phyloP scores from a whole-genome alignment of 2,113 vertebrate genomes.

The Caracal caracal region DNA sequence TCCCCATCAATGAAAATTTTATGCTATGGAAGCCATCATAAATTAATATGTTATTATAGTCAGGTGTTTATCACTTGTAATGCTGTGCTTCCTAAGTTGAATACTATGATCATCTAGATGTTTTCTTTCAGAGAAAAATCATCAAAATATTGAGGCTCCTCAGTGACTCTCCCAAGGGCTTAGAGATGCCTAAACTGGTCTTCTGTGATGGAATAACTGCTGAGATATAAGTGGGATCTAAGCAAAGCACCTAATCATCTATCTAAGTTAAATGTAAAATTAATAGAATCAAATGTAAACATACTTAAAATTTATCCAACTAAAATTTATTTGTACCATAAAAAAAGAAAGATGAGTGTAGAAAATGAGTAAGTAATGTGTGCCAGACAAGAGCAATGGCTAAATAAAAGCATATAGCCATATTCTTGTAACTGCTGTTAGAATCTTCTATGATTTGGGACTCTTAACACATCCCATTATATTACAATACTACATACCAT shows the following conservation, averaged over 20 bases:
- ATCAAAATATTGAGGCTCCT: constrained; percentile 34
- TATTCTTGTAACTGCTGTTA: constrained; percentile 33
- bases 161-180: constrained; percentile 8
- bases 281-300: constrained; percentile 24
- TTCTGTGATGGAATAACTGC: constrained; percentile 32
- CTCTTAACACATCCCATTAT: not conserved
- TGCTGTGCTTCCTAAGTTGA: constrained; percentile 26
- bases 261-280: constrained; percentile 42
- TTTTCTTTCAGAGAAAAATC: constrained; percentile 42
- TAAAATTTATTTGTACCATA: constrained; percentile 7
- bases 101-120: not conserved
- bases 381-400: not conserved
- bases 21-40: not conserved
- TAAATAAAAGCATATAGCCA: not conserved
- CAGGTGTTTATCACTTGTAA: constrained; percentile 21
- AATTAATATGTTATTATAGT: constrained; percentile 14
- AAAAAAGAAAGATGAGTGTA: not conserved
- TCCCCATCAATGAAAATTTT: not conserved
- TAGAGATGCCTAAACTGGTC: not conserved
- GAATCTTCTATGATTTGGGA: constrained; percentile 14
- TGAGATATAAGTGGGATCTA: constrained; percentile 27
- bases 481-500: not conserved
- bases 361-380: not conserved
- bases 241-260: not conserved
- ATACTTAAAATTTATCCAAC: constrained; percentile 42